Evolutionary conservation across 2,888 invertebrate species (phyloP).

Genomic region (Mesorhabditis belari): DNA sequence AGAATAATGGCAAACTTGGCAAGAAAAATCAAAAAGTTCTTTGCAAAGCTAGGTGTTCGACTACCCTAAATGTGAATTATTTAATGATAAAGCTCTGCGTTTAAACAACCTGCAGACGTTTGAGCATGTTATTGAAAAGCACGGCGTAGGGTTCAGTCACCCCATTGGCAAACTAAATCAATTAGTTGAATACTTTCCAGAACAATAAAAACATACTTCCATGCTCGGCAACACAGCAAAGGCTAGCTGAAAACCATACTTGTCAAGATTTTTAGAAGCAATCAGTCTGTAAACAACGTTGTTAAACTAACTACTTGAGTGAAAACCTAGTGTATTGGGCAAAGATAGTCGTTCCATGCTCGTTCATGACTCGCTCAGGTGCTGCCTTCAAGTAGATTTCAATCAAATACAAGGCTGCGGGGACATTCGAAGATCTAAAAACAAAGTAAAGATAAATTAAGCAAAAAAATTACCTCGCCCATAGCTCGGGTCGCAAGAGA

Average conservation of each 20-base stretch:
- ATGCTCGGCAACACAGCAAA: conserved; percentile 67
- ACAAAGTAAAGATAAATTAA: too few relatives aligned
- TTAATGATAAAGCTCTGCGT: neutral
- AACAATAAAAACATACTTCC: too few relatives aligned
- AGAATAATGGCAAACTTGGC: conserved; percentile 76
- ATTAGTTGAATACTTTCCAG: too few relatives aligned
- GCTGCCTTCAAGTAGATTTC: conserved; percentile 55
- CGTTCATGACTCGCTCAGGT: conserved; percentile 3
- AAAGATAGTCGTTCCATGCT: conserved; percentile 2
- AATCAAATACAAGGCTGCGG: conserved; percentile 82
- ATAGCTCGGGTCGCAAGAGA: conserved; percentile 76
- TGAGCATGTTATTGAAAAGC: neutral
- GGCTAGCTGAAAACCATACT: conserved; percentile 86
- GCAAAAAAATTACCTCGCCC: conserved; percentile 71
- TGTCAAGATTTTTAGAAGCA: conserved; percentile 87
- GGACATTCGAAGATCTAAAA: conserved; percentile 74
- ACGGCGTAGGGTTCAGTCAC: neutral
- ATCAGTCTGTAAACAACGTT: conserved; percentile 69
- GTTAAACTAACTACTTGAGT: conserved; percentile 40
- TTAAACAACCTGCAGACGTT: neutral
- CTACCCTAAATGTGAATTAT: conserved; percentile 68
- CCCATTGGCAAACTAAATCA: too few relatives aligned
- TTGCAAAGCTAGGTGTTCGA: conserved; percentile 89
- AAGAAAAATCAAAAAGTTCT: conserved; percentile 80
- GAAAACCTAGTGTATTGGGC: conserved; percentile 6